A percentile compares a stretch with the other conserved stretches of the same genome.
phyloP scores from a whole-genome alignment of 2,113 vertebrate species.

The Eptatretus burgeri region DNA sequence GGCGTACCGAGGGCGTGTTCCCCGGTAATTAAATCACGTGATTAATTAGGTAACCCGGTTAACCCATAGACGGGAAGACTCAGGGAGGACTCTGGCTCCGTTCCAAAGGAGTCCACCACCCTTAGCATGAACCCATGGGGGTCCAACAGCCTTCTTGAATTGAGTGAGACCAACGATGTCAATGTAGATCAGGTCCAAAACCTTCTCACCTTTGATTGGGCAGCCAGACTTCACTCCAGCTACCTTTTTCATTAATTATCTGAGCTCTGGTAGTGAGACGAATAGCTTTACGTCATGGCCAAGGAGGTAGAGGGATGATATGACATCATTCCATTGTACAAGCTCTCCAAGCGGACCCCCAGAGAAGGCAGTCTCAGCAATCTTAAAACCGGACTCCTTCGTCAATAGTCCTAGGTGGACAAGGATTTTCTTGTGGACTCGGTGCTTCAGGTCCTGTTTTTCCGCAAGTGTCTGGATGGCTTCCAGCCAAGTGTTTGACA shows the following conservation, averaged over 20 bases:
- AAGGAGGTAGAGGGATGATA: conserved; percentile 86
- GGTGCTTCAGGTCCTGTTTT: conserved; percentile 55
- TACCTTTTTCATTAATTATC: conserved; percentile 98
- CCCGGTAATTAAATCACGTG: too few relatives aligned
- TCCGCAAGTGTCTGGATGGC: conserved; percentile 53
- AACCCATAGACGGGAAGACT: too few relatives aligned
- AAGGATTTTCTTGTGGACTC: conserved; percentile 67
- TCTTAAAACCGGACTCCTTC: conserved; percentile 98
- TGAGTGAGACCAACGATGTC: conserved; percentile 91
- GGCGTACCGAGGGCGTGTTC: too few relatives aligned
- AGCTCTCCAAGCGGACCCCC: conserved; percentile 82
- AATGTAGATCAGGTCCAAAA: conserved; percentile 95
- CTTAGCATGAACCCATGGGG: conserved; percentile 95
- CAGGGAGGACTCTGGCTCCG: conserved; percentile 88
- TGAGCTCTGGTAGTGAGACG: conserved; percentile 79
- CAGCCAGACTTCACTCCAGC: conserved; percentile 94
- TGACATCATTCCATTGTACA: conserved; percentile 98
- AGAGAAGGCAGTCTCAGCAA: conserved; percentile 92
- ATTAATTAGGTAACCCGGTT: too few relatives aligned
- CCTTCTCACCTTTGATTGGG: conserved; percentile 68
- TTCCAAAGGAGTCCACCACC: conserved; percentile 84
- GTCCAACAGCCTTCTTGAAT: conserved; percentile 92
- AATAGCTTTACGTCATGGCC: conserved; percentile 88
- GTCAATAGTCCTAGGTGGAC: conserved; percentile 84
- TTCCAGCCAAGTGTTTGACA: conserved; percentile 69